Percentiles rank a stretch among this genome's conserved stretches.
Conservation (phyloP, 2,888 invertebrate genomes). For the Axea sp. region DNA sequence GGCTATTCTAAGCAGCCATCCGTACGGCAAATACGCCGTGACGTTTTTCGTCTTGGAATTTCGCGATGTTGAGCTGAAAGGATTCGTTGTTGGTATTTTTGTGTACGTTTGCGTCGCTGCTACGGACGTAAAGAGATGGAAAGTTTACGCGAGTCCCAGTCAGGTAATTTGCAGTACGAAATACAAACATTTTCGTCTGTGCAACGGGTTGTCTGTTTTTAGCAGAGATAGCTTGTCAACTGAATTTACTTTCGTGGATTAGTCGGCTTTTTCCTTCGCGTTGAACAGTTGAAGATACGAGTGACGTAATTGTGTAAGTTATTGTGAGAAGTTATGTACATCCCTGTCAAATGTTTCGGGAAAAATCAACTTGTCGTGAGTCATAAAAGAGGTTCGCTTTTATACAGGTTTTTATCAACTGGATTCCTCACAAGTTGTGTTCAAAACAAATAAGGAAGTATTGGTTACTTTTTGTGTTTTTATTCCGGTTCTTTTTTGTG, state of each 20-base stretch:
- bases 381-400: too few relatives aligned
- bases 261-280: conserved; percentile 28
- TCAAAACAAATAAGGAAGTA: too few relatives aligned
- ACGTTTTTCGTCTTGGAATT: conserved; percentile 26
- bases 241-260: conserved; percentile 51
- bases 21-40: conserved; percentile 11
- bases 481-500: too few relatives aligned
- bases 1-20: conserved; percentile 26
- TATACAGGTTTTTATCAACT: too few relatives aligned
- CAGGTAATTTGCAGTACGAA: conserved; percentile 44
- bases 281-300: conserved; percentile 16
- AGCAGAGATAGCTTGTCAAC: conserved; percentile 30
- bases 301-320: conserved; percentile 26
- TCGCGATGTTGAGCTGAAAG: conserved; percentile 6
- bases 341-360: not conserved
- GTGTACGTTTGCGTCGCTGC: not conserved
- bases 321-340: conserved; percentile 4
- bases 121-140: conserved; percentile 6
- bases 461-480: too few relatives aligned
- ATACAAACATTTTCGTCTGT: conserved; percentile 26
- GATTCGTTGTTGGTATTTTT: conserved; percentile 18
- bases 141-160: conserved; percentile 31
- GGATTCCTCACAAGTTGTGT: too few relatives aligned
- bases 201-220: conserved; percentile 15
- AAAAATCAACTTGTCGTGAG: too few relatives aligned